Percentiles rank a stretch among this genome's conserved stretches.
These are phyloP conservation scores for Drosophila novamexicana DNA, from an alignment of 1,140 invertebrate species.

Conservation along the genomic window DNA sequence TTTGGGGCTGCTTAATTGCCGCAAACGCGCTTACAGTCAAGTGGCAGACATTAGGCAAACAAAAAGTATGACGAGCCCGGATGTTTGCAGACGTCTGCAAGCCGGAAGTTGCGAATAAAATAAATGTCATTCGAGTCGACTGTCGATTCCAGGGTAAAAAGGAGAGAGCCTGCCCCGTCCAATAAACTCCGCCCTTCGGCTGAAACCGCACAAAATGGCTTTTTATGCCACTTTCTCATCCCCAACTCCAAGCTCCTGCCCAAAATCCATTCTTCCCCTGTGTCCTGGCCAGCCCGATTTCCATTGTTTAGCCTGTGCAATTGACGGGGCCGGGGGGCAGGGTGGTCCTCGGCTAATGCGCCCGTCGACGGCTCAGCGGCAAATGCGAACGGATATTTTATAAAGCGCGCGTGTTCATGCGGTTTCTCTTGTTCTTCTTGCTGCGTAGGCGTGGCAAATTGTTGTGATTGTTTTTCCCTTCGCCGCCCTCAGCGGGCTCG, in stretches of 20 bases:
- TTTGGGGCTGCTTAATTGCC: constrained; percentile 75
- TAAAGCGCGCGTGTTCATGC: constrained; percentile 69
- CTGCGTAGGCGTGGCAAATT: constrained; percentile 77
- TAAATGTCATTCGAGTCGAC: constrained; percentile 68
- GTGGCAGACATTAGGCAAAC: constrained; percentile 79
- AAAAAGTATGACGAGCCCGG: constrained; percentile 78
- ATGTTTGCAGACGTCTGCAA: constrained; percentile 77
- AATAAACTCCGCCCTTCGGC: constrained; percentile 3
- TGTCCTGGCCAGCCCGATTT: constrained; percentile 5
- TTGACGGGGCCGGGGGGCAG: neutral
- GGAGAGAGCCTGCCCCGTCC: neutral
- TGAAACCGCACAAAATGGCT: constrained; percentile 78
- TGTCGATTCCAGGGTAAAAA: constrained; percentile 14
- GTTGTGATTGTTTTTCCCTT: constrained; percentile 74
- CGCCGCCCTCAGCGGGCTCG: neutral
- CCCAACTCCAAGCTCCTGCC: neutral
- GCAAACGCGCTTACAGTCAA: constrained; percentile 81
- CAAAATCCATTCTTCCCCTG: constrained; percentile 8
- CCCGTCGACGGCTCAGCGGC: constrained; percentile 40
- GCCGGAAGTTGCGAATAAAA: constrained; percentile 80
- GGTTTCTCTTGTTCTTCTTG: constrained; percentile 45
- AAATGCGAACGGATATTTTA: constrained; percentile 48
- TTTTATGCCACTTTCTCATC: constrained; percentile 64
- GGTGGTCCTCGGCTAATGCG: constrained; percentile 45
- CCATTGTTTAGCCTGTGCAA: constrained; percentile 35